Evolutionary conservation across 2,888 invertebrate genomes (phyloP).

Genomic region (Amphimallon solstitiale): DNA sequence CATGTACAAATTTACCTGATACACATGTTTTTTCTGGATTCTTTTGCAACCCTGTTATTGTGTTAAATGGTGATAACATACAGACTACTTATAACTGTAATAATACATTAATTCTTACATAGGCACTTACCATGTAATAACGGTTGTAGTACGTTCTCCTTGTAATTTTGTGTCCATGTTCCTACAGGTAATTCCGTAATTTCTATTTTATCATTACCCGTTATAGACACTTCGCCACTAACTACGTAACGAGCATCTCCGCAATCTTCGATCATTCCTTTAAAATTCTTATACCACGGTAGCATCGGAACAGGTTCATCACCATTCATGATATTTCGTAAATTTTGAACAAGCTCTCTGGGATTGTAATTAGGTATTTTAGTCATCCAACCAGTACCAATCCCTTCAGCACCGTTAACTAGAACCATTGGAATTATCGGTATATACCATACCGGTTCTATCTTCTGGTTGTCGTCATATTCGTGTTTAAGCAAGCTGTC

Average conservation of each 20-base stretch:
- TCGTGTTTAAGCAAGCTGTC: conserved; percentile 88
- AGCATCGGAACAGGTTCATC: conserved; percentile 81
- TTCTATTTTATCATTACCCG: conserved; percentile 85
- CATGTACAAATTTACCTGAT: no score
- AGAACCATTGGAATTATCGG: conserved; percentile 97
- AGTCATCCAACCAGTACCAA: conserved; percentile 98
- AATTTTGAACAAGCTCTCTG: conserved; percentile 85
- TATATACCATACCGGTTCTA: conserved; percentile 94
- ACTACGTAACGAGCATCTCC: conserved; percentile 72
- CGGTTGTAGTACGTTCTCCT: conserved; percentile 91
- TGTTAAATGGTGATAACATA: no score
- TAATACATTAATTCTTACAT: no score
- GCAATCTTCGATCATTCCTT: conserved; percentile 76
- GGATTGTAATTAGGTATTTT: conserved; percentile 97
- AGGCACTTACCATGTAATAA: conserved; percentile 84
- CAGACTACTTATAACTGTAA: no score
- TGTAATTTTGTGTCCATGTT: conserved; percentile 95
- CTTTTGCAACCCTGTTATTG: no score
- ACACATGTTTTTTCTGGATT: no score
- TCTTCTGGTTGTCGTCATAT: conserved; percentile 93
- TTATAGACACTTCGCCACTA: conserved; percentile 86
- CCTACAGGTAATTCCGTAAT: conserved; percentile 96
- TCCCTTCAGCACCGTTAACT: conserved; percentile 97
- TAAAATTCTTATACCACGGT: conserved; percentile 94
- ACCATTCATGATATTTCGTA: conserved; percentile 83